phyloP scores from a whole-genome alignment of 2,888 invertebrate species.

The Amphipyra berbera region DNA sequence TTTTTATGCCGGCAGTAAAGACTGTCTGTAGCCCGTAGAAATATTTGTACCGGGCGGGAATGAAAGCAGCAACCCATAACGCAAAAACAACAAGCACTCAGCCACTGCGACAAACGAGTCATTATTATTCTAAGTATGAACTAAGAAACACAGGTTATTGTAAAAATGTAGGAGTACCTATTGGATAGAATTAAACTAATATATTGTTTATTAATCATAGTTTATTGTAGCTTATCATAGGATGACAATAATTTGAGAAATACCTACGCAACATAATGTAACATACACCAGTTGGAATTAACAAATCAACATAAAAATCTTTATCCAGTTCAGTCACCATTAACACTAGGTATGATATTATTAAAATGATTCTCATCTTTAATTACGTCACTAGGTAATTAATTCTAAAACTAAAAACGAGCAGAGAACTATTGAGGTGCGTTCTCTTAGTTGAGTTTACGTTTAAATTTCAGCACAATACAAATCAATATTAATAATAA shows the following conservation, averaged over 20 bases:
- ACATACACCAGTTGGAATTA: constrained; percentile 43
- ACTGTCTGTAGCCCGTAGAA: too few species aligned
- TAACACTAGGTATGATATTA: constrained; percentile 23
- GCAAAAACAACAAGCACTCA: too few species aligned
- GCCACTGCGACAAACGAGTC: too few species aligned
- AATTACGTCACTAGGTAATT: constrained; percentile 27
- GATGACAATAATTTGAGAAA: constrained; percentile 57
- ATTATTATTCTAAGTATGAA: too few species aligned
- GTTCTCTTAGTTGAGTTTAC: constrained; percentile 1
- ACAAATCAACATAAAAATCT: constrained; percentile 36
- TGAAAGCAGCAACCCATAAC: too few species aligned
- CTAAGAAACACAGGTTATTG: too few species aligned
- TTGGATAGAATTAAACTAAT: constrained; percentile 25
- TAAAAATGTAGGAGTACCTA: too few species aligned
- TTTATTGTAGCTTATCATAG: constrained; percentile 53
- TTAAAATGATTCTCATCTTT: constrained; percentile 31
- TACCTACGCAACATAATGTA: constrained; percentile 54
- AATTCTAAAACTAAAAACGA: constrained; percentile 41
- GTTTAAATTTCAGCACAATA: constrained; percentile 8
- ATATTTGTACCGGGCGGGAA: too few species aligned
- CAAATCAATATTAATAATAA: constrained; percentile 10
- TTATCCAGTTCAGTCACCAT: constrained; percentile 15
- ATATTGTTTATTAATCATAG: constrained; percentile 42
- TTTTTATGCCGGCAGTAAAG: too few species aligned
- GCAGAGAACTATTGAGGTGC: constrained; percentile 8